phyloP scores from a whole-genome alignment of 1,140 invertebrate species.

The Andrena cerasifolii region DNA sequence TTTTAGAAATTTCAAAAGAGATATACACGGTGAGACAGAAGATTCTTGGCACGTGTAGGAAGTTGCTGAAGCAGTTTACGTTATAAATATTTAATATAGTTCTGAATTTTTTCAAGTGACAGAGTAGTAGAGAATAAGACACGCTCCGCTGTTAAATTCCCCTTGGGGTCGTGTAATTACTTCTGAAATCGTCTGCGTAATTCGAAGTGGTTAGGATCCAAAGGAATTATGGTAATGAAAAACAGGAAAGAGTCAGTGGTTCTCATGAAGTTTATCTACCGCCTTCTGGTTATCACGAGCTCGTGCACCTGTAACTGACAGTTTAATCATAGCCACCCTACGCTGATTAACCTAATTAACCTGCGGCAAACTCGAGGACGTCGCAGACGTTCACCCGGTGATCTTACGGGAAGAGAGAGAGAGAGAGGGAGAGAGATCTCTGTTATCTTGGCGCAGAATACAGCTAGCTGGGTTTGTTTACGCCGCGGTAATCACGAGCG shows the following conservation, averaged over 20 bases:
- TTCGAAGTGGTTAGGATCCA: background rate
- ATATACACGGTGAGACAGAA: no score
- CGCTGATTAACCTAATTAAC: constrained; percentile 51
- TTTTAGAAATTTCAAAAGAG: no score
- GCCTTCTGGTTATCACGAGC: constrained; percentile 15
- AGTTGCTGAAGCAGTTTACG: no score
- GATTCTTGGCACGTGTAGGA: no score
- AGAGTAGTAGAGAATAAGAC: no score
- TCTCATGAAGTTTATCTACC: background rate
- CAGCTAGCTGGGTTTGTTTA: constrained; percentile 29
- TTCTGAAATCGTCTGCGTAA: no score
- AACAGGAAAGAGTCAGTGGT: background rate
- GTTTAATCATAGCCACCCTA: constrained; percentile 18
- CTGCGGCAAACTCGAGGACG: constrained; percentile 5
- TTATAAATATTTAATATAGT: no score
- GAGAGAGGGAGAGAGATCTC: constrained; percentile 2
- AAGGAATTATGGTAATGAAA: background rate
- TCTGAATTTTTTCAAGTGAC: no score
- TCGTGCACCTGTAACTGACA: constrained; percentile 1
- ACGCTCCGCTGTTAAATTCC: no score
- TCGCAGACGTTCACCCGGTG: background rate
- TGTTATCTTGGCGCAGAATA: constrained; percentile 1
- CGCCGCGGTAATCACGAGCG: constrained; percentile 43
- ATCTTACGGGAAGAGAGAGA: background rate
- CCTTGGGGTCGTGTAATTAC: no score